Percentiles rank a stretch among this genome's conserved stretches.
Conservation (phyloP, 2,888 invertebrate species). For the Sinotaia quadrata region DNA sequence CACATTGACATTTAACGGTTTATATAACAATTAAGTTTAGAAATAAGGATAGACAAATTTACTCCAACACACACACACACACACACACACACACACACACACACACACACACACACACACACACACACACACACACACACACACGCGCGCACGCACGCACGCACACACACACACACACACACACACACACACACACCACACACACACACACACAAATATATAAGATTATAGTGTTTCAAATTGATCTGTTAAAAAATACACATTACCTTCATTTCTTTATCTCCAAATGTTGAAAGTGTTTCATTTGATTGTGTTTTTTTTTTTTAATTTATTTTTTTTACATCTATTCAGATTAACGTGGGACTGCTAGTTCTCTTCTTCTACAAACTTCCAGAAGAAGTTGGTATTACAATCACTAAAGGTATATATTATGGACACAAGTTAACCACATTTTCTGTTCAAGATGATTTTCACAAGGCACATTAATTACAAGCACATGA, state of each 20-base stretch:
- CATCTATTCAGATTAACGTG: constrained; percentile 18
- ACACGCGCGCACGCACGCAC: constrained; percentile 4
- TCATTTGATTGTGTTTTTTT: background rate
- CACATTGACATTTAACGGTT: too few relatives aligned
- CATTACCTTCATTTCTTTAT: background rate
- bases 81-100: background rate
- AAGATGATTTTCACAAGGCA: too few relatives aligned
- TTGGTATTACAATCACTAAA: constrained; percentile 64
- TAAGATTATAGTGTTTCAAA: too few relatives aligned
- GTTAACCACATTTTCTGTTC: background rate
- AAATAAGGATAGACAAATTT: too few relatives aligned
- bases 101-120: constrained; percentile 11
- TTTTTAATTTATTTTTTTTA: background rate
- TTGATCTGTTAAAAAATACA: too few relatives aligned
- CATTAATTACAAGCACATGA: background rate
- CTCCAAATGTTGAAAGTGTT: constrained; percentile 1
- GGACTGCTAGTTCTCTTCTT: constrained; percentile 30
- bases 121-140: constrained; percentile 20
- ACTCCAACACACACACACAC: too few relatives aligned
- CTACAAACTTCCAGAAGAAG: constrained; percentile 59
- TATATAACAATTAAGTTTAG: too few relatives aligned
- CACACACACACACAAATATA: background rate
- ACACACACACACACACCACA: too few relatives aligned
- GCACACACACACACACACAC: constrained; percentile 11
- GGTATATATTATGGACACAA: constrained; percentile 45